Evolutionary conservation across 92 coral and sea anemone species (phyloP), one percentile per base, ranked within the genome.

Genomic region (Porites divaricata): DNA sequence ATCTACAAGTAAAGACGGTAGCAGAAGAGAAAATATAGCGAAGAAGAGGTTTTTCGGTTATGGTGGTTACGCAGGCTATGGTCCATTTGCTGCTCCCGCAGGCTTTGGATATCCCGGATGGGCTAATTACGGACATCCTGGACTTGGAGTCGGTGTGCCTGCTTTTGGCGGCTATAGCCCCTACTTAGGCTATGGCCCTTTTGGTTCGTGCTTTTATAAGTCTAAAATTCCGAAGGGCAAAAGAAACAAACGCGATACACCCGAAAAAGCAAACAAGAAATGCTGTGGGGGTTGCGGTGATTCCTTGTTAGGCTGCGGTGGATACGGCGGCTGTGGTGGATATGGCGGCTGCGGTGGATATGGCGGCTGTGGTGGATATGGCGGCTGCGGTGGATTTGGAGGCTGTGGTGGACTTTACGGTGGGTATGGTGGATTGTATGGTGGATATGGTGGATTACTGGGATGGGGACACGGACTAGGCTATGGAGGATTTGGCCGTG

Each of bases 51-150:
- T 89, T 58, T 84, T 90, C 51, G 90, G 90, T 8, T 85, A 92
- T 11, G 84, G 83, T 56, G 92, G 86, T 3, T 88, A 92, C 8
- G 84, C 79, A 49, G 92, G 86, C 1, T 88, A 77, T 79, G 88
- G 92, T 24, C 79, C 68, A 15, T 62, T 82, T 82, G 86, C 78
- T 21, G 87, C 75, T 62, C 95, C 95, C 2, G 74, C 86, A 75
- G 98, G 98, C 1, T 91, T 58, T 82, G 95, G 98, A 41, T 94
- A 91, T 88, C 98, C 98, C 54, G 95, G 98, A 0, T 92, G 86
- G 79, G 98, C 93, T 51, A 89, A 92, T 64, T 93, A 91, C 56
- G 98, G 94, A 28, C 95, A 96, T 74, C 95, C 95, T 41, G 97
- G 94, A 17, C 69, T 76, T 16, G 92, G 92, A 63, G 83, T 83